These are phyloP conservation scores for Pelvicachromis taeniatus DNA, from an alignment of 2,113 vertebrate species.

Conservation along the genomic window DNA sequence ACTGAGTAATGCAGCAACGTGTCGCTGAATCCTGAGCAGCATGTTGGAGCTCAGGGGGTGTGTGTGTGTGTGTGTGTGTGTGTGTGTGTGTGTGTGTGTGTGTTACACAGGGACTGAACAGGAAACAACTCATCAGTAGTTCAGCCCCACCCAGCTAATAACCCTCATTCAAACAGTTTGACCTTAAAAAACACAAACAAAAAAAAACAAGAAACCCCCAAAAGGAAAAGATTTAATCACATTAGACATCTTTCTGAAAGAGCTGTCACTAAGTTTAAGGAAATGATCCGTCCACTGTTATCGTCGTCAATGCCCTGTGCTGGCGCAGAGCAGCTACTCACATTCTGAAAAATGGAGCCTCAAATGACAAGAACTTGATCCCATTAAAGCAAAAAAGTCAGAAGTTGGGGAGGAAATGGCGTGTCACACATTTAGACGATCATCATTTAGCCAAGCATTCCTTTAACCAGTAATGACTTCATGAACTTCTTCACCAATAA, in stretches of 20 bases:
- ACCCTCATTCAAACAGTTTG: slow-evolving; percentile 30
- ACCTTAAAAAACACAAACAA: neutral
- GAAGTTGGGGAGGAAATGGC: no score
- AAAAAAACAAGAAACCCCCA: neutral
- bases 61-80: neutral
- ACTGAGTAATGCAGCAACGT: neutral
- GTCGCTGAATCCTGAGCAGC: accelerated
- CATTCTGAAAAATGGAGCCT: neutral
- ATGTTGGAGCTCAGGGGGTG: neutral
- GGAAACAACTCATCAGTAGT: slow-evolving; percentile 27
- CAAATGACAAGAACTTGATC: neutral
- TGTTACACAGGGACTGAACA: neutral
- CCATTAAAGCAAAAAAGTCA: neutral
- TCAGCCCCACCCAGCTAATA: slow-evolving; percentile 35
- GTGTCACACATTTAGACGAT: no score
- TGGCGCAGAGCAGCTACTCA: neutral
- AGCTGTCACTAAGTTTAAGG: neutral
- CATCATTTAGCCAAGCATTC: no score
- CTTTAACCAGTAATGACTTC: no score
- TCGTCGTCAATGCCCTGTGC: neutral
- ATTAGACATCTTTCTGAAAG: neutral
- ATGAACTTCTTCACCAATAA: no score
- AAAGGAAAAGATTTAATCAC: neutral
- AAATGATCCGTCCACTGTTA: neutral
- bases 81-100: neutral